Evolutionary conservation across 2,113 vertebrate genomes (phyloP).

Genomic region (Ailuropoda melanoleuca): DNA sequence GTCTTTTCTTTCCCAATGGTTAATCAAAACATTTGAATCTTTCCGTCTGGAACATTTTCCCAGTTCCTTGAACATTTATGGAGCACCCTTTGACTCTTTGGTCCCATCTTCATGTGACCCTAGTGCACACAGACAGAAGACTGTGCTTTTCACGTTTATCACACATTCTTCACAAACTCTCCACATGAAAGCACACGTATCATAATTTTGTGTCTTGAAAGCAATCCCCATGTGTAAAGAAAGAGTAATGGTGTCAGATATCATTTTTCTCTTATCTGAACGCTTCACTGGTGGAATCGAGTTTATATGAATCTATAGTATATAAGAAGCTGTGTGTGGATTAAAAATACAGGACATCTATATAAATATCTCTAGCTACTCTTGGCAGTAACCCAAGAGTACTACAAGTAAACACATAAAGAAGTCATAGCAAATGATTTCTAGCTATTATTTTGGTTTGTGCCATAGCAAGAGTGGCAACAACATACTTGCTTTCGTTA

Average conservation of each 20-base stretch:
- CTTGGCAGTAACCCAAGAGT: background rate
- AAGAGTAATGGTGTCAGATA: background rate
- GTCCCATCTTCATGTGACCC: no score
- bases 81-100: background rate
- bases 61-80: background rate
- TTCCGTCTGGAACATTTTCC: background rate
- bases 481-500: conserved; percentile 35
- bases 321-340: background rate
- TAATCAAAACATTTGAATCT: background rate
- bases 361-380: background rate
- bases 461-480: background rate
- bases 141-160: background rate
- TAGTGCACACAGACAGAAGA: background rate
- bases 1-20: background rate
- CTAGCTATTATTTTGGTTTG: background rate
- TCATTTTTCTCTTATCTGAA: background rate
- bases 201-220: background rate
- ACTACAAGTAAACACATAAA: background rate
- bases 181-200: background rate
- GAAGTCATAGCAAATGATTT: background rate
- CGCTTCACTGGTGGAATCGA: background rate
- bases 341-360: background rate
- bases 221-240: background rate
- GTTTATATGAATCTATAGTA: background rate
- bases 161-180: background rate